Evolutionary conservation across 2,888 invertebrate genomes (phyloP).

Genomic region (Meganola albula): DNA sequence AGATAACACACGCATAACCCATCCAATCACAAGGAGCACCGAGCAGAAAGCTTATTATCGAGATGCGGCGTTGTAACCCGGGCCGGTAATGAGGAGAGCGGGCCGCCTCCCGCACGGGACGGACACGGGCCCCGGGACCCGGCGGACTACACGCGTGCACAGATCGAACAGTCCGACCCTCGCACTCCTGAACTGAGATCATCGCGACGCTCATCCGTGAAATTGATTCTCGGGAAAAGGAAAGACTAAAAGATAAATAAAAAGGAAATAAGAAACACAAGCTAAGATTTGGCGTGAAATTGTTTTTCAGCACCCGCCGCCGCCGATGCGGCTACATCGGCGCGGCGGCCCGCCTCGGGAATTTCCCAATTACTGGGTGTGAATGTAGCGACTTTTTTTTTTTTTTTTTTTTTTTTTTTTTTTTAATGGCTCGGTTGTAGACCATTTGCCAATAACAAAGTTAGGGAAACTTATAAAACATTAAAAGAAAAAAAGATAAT

Average conservation of each 20-base stretch:
- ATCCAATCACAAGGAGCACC: slow-evolving; percentile 68
- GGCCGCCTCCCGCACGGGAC: slow-evolving; percentile 26
- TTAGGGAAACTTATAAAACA: too few species aligned
- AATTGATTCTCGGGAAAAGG: slow-evolving; percentile 76
- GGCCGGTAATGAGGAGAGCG: slow-evolving; percentile 53
- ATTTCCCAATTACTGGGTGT: slow-evolving; percentile 75
- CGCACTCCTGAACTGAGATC: slow-evolving; percentile 73
- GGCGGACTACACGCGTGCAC: slow-evolving; percentile 45
- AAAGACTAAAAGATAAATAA: slow-evolving; percentile 78
- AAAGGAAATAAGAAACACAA: slow-evolving; percentile 78
- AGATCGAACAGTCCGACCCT: slow-evolving; percentile 43
- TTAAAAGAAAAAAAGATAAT: too few species aligned
- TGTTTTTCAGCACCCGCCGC: slow-evolving; percentile 72
- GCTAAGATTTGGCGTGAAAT: slow-evolving; percentile 79
- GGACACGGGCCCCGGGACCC: slow-evolving; percentile 21
- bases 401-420: too few species aligned
- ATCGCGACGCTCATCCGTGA: slow-evolving; percentile 77
- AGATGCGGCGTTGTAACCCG: slow-evolving; percentile 54
- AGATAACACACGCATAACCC: slow-evolving; percentile 72
- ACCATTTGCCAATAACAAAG: too few species aligned
- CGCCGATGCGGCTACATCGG: slow-evolving; percentile 46
- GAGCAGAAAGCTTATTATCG: slow-evolving; percentile 71
- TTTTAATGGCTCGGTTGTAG: too few species aligned
- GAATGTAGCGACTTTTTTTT: too few species aligned
- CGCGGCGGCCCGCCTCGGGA: slow-evolving; percentile 60